phyloP scores from a whole-genome alignment of 1,140 invertebrate species.

The Onthophagus taurus region DNA sequence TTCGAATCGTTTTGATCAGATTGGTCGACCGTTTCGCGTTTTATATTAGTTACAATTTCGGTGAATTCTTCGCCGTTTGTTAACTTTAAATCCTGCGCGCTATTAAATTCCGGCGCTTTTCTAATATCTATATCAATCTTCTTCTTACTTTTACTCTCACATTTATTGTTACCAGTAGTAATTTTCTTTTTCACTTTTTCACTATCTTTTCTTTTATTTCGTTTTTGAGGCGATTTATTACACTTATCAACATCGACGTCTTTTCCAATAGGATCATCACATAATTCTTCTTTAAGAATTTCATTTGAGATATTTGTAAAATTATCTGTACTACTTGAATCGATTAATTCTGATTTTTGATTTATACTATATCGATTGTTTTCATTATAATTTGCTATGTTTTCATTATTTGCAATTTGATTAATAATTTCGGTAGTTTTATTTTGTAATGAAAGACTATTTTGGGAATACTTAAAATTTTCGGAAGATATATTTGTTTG shows the following conservation, averaged over 20 bases:
- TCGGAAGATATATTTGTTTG: too few species aligned
- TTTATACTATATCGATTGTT: too few species aligned
- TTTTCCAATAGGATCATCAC: constrained; percentile 3
- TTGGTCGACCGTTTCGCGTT: background rate
- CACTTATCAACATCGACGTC: too few species aligned
- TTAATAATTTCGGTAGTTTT: too few species aligned
- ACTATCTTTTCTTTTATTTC: background rate
- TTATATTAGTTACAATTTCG: background rate
- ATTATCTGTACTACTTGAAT: too few species aligned
- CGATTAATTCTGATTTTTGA: too few species aligned
- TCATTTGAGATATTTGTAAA: background rate
- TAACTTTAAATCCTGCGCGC: constrained; percentile 1
- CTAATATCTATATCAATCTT: constrained; percentile 20
- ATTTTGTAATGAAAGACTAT: too few species aligned
- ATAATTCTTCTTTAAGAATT: constrained; percentile 7
- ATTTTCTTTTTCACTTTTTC: constrained; percentile 14
- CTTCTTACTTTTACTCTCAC: constrained; percentile 15
- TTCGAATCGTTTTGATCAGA: constrained; percentile 33
- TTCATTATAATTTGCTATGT: too few species aligned
- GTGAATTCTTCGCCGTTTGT: background rate
- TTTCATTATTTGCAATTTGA: too few species aligned
- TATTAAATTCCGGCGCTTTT: constrained; percentile 21
- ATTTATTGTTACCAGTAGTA: constrained; percentile 14
- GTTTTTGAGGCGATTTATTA: background rate
- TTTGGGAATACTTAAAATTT: too few species aligned